Conservation (phyloP, 2,113 vertebrate genomes). For the Alexandromys fortis region DNA sequence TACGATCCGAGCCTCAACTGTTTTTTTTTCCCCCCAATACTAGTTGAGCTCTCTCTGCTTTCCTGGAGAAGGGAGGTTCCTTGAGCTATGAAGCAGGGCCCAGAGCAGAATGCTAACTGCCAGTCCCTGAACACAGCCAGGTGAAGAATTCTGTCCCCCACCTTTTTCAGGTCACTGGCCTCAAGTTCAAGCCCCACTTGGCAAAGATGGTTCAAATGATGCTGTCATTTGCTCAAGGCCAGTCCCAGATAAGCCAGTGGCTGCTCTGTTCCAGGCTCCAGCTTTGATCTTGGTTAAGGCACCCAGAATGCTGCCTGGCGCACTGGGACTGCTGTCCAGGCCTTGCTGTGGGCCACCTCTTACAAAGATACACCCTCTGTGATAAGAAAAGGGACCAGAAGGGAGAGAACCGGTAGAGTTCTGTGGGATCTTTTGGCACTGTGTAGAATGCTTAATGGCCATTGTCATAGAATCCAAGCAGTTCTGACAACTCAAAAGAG, state of each 20-base stretch:
- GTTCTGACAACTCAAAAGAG: neutral
- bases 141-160: neutral
- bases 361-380: neutral
- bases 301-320: neutral
- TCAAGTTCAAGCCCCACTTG: neutral
- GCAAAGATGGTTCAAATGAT: neutral
- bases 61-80: neutral
- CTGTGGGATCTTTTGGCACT: neutral
- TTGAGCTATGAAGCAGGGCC: neutral
- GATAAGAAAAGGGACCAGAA: neutral
- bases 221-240: neutral
- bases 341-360: neutral
- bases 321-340: neutral
- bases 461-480: too few species aligned
- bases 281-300: neutral
- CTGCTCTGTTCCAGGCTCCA: neutral
- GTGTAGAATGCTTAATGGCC: neutral
- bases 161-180: neutral
- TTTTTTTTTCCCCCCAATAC: neutral
- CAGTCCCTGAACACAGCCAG: neutral
- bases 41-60: neutral
- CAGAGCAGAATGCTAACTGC: neutral
- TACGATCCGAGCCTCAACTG: neutral
- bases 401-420: neutral
- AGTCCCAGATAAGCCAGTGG: neutral